These are phyloP conservation scores for Malurus elegans DNA, from an alignment of 2,113 vertebrate species.

Conservation along the genomic window DNA sequence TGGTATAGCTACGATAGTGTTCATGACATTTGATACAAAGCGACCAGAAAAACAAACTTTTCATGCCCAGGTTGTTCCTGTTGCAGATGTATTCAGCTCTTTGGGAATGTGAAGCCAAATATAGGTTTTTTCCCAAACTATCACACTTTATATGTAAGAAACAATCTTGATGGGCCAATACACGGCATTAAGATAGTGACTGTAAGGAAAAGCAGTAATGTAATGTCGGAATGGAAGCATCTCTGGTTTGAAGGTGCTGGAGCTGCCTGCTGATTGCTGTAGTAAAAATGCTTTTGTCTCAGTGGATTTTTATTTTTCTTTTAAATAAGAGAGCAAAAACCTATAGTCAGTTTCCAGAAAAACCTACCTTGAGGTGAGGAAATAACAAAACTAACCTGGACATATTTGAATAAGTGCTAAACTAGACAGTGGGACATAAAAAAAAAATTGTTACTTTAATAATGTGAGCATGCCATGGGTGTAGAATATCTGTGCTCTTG, in stretches of 20 bases:
- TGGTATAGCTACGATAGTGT: neutral
- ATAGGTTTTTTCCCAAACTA: neutral
- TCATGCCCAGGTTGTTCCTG: neutral
- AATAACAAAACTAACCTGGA: neutral
- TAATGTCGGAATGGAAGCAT: neutral
- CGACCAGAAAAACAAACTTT: neutral
- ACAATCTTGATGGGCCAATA: neutral
- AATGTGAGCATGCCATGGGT: neutral
- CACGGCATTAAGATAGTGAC: neutral
- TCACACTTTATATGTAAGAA: neutral
- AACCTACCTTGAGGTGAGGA: neutral
- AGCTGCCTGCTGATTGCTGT: neutral
- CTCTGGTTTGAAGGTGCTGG: neutral
- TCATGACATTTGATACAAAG: neutral
- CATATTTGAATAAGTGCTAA: neutral
- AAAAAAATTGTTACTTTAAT: neutral
- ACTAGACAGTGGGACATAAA: neutral
- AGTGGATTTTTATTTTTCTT: neutral
- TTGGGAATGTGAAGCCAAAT: neutral
- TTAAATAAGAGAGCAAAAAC: neutral
- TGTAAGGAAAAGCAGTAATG: neutral
- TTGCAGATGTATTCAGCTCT: neutral
- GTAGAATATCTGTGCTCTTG: neutral
- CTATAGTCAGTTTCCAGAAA: neutral
- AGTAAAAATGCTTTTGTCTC: neutral